Conservation (phyloP, 2,888 invertebrate genomes). For the Anagyrus pseudococci region DNA sequence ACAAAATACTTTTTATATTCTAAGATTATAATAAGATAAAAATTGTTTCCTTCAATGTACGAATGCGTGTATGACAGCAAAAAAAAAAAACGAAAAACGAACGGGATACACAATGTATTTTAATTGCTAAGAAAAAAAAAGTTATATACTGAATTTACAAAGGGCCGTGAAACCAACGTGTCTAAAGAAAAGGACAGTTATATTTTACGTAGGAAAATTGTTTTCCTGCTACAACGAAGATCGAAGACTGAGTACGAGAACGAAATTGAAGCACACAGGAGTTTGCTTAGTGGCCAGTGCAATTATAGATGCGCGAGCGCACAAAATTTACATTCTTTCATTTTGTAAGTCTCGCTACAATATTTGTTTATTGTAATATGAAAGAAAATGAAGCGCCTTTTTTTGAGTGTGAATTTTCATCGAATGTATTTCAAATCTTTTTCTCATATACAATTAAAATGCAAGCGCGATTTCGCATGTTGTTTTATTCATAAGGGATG, state of each 20-base stretch:
- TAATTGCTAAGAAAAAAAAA: no score
- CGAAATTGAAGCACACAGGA: no score
- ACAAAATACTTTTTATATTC: constrained; percentile 10
- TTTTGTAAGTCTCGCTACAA: constrained; percentile 20
- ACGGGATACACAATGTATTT: no score
- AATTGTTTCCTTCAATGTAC: constrained; percentile 29
- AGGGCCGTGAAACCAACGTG: no score
- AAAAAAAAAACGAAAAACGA: constrained; percentile 12
- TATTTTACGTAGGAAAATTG: no score
- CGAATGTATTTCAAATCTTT: background rate
- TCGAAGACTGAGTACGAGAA: no score
- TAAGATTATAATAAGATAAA: constrained; percentile 24
- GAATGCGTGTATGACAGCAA: constrained; percentile 22
- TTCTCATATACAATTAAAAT: constrained; percentile 6
- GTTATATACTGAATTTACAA: no score
- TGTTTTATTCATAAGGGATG: no score
- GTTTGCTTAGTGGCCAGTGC: constrained; percentile 10
- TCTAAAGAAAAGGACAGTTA: no score
- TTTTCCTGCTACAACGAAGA: no score
- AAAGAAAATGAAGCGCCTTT: constrained; percentile 19
- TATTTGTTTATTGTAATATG: constrained; percentile 25
- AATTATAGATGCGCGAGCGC: constrained; percentile 6
- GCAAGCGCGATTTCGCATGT: background rate
- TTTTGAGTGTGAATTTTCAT: constrained; percentile 20
- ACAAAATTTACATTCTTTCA: background rate